phyloP scores from a whole-genome alignment of 2,797 vertebrate genomes.

The Perodicticus potto region DNA sequence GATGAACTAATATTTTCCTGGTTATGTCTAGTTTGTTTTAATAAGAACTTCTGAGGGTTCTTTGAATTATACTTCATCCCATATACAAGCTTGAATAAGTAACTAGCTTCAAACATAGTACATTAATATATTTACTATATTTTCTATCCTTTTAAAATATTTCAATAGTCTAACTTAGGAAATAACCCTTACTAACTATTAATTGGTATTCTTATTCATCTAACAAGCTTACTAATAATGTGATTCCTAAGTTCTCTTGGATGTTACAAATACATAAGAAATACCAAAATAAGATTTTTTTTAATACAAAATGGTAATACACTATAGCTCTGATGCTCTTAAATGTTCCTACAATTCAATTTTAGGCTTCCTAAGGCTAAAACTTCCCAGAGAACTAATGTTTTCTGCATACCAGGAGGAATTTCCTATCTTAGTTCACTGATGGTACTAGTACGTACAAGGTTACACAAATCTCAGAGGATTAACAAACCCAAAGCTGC shows the following conservation, averaged over 20 bases:
- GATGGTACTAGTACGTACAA: not conserved
- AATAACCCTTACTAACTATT: not conserved
- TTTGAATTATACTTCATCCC: slow-evolving; percentile 10
- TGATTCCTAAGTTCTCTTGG: not conserved
- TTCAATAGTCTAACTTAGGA: not conserved
- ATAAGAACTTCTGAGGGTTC: not conserved
- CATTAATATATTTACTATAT: not conserved
- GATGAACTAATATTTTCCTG: not conserved
- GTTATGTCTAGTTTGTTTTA: not conserved
- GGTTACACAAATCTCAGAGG: not conserved
- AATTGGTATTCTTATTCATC: not conserved
- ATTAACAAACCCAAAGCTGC: not conserved
- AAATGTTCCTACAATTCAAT: slow-evolving; percentile 21
- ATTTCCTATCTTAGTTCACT: not conserved
- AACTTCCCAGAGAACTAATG: not conserved
- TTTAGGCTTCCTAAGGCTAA: not conserved
- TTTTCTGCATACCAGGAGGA: not conserved
- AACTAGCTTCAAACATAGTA: not conserved
- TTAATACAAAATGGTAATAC: not conserved
- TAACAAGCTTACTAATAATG: not conserved
- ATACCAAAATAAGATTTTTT: not conserved
- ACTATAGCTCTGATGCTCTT: not conserved
- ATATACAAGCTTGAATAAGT: not conserved
- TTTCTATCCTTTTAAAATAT: not conserved
- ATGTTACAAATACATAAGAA: not conserved